These are phyloP conservation scores for Trypoxylus dichotomus DNA, from an alignment of 1,140 invertebrate genomes.

Conservation along the genomic window DNA sequence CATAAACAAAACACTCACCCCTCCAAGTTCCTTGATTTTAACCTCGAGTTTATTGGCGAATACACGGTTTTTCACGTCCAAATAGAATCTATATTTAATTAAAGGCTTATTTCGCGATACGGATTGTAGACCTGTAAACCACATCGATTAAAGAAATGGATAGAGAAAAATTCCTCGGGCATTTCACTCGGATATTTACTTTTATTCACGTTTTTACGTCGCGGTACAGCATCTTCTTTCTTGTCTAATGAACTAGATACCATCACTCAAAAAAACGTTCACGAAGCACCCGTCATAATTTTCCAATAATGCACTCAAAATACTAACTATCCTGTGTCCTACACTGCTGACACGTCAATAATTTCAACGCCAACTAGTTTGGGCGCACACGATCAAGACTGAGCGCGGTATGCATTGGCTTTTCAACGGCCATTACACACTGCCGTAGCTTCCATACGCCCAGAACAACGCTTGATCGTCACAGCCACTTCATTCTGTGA, in stretches of 20 bases:
- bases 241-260: slow-evolving; percentile 36
- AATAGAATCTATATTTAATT: slow-evolving; percentile 67
- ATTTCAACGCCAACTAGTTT: slow-evolving; percentile 22
- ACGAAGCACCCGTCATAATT: slow-evolving; percentile 18
- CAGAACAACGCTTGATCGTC: slow-evolving; percentile 33
- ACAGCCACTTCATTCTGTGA: neutral
- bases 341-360: slow-evolving; percentile 32
- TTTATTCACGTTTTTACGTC: slow-evolving; percentile 32
- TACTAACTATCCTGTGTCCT: neutral
- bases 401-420: slow-evolving; percentile 28
- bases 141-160: slow-evolving; percentile 32
- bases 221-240: slow-evolving; percentile 31
- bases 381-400: slow-evolving; percentile 30
- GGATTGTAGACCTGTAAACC: slow-evolving; percentile 38
- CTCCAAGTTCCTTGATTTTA: slow-evolving; percentile 67
- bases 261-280: slow-evolving; percentile 34
- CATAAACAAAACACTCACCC: slow-evolving; percentile 57
- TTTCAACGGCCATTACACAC: slow-evolving; percentile 34
- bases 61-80: slow-evolving; percentile 69
- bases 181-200: slow-evolving; percentile 31
- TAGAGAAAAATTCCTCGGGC: neutral
- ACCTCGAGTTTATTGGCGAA: slow-evolving; percentile 62
- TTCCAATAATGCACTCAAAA: neutral
- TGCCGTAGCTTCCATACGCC: slow-evolving; percentile 41
- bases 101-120: slow-evolving; percentile 59